Evolutionary conservation across 2,797 vertebrate species (phyloP), one percentile per base, ranked within the genome.

Genomic region (Hybognathus amarus): DNA sequence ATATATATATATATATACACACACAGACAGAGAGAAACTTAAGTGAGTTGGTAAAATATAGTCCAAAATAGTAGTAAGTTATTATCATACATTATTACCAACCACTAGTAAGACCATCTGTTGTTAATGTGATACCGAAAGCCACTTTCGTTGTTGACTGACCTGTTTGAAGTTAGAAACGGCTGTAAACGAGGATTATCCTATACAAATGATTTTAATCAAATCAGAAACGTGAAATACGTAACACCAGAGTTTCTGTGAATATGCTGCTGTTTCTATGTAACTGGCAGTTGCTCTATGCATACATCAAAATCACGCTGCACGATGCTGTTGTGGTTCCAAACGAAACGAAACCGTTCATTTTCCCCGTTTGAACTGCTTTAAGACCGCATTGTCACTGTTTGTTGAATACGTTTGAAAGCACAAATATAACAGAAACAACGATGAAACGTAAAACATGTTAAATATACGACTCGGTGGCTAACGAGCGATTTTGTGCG

Each of bases 301-400:
- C 83, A 80, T 42, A 38, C 80, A 68, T 54, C 30, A 42, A 77
- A 40, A 79, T 64, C 74, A 74, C 79, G 40, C 66, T 77, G 71
- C 81, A 70, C 74, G 52, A 69, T 61, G 81, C 61, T 71, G 22
- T 17, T 78, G 22, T 38, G 9, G 15, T 64, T 50, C 20, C 38
- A 27, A 59, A 11, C 73, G 27, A 66, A 7, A 66, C 33, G 17
- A 76, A 76, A 18, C 11, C 5, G 47, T 5, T 68, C 3, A 67
- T 67, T 75, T 13, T 12, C 12, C 33, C 2, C 1, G 1, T 45
- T 68, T 33, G 12, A 30, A 12, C 36, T 42, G 20, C 2, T 69
- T 83, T 45, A 77, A 30, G 24, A 59, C 50, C 9, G 18, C 38
- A 20, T n/a, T 42, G 10, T 33, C 12, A 69, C 2, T 40, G 59